Percentiles rank a stretch among this genome's conserved stretches.
These are phyloP conservation scores for Cremastobaeus sp. DNA, from an alignment of 2,888 invertebrate genomes.

Conservation along the genomic window DNA sequence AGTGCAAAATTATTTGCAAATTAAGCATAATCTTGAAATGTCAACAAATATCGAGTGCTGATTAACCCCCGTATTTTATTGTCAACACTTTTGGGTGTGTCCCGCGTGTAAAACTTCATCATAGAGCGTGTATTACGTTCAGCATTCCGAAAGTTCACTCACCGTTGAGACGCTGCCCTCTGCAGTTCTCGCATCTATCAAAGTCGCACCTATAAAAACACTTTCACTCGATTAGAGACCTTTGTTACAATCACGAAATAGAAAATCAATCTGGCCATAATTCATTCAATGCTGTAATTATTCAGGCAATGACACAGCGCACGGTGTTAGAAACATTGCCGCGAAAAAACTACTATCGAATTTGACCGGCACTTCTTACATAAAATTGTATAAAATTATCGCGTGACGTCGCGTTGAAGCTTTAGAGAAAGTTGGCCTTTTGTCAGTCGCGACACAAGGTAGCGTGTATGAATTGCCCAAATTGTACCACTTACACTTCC, in stretches of 20 bases:
- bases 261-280: slow-evolving; percentile 44
- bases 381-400: slow-evolving; percentile 8
- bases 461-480: slow-evolving; percentile 13
- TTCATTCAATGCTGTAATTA: slow-evolving; percentile 38
- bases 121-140: slow-evolving; percentile 23
- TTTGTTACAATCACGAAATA: slow-evolving; percentile 64
- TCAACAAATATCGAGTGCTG: not conserved
- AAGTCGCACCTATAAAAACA: slow-evolving; percentile 64
- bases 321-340: slow-evolving; percentile 3
- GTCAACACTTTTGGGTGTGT: slow-evolving; percentile 21
- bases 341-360: slow-evolving; percentile 13
- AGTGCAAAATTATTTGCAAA: too few species aligned
- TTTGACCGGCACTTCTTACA: slow-evolving; percentile 1
- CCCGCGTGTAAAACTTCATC: slow-evolving; percentile 19
- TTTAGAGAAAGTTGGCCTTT: slow-evolving; percentile 20
- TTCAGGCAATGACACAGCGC: slow-evolving; percentile 31
- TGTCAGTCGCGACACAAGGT: not conserved
- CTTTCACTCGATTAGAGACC: slow-evolving; percentile 68
- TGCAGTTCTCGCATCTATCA: slow-evolving; percentile 48
- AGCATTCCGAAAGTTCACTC: slow-evolving; percentile 67
- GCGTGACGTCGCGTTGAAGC: slow-evolving; percentile 7
- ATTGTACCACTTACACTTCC: slow-evolving; percentile 3
- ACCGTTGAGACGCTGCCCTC: slow-evolving; percentile 66
- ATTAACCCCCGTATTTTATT: slow-evolving; percentile 3
- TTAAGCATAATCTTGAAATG: too few species aligned